Evolutionary conservation across 2,797 vertebrate genomes (phyloP), one percentile per base, ranked within the genome.

Genomic region (Sebastes kiyomatsui): DNA sequence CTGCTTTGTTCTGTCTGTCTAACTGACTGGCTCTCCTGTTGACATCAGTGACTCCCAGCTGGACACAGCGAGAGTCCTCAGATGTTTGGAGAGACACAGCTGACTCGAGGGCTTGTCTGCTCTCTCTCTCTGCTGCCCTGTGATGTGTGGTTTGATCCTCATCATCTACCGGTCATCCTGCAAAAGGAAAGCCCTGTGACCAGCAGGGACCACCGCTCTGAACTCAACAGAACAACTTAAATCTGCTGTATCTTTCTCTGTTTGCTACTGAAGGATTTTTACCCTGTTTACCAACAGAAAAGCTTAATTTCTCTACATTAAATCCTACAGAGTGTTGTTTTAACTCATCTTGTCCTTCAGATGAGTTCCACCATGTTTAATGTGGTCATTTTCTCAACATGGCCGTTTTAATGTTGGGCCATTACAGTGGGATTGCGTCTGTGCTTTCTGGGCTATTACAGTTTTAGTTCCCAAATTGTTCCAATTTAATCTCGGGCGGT

Each of bases 1-100:
- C 65, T n/a, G 71, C 67, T 86, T 74, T 75, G 75, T 83, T 84
- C 75, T 76, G 64, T 77, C n/a, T 84, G 49, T 83, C 33, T 33
- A 9, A 33, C 74, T 76, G 64, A 75, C 42, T 55, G 74, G 25
- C 59, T 82, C 73, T 86, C 58, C 69, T 69, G 77, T 77, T 67
- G 60, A 84, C 81, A 64, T 80, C 52, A 77, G 73, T 23, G 64
- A 64, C 46, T 82, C 75, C 71, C 82, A 74, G 79, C 55, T 75
- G 81, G 82, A 87, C 77, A 10, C 65, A 27, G 80, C 23, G 3
- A 58, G 60, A 85, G 62, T 62, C 67, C 64, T 64, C 32, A 49
- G 69, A 73, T 76, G 58, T 52, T 74, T 49, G 4, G 54, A 78
- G 64, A 84, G 61, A 78, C 83, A 67, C 16, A 33, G 35, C 60